Base-by-base conservation (phyloP, 2,797 vertebrate species). In the Eupleurogrammus muticus region DNA sequence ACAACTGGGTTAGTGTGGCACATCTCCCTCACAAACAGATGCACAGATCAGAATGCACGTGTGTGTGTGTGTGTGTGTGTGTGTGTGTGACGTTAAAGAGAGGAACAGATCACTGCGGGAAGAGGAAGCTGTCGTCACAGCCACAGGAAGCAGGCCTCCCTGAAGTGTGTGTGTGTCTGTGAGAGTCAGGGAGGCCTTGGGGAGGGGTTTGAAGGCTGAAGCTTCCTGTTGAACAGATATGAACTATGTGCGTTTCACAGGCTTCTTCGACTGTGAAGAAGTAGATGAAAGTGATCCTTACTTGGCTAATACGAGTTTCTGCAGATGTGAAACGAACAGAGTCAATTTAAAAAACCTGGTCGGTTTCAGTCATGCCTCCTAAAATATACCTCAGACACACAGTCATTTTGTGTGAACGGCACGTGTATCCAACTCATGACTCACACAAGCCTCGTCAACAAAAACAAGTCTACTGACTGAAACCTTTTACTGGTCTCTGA, bases 181-280 rank as follows among this genome's bases (percentile, higher is more conserved):
- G 52, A 68, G 8, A 42, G 24, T 14, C 14, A 42, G 38, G 40
- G 40, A 40, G 65, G 51, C 64, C 51, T 24, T 36, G 46, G 75
- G 62, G 64, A 52, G 52, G 52, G 63, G 42, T 42, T 73, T 61
- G 51, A 69, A 84, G 64, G 54, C 58, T 24, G 38, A 38, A 58
- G 79, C 77, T 93, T 94, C 92, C 93, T 93, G 90, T 90, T 80
- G 57, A 82, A 88, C 67, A 87, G 54, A 76, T 76, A 73, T 19
- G 7, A 55, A 66, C 21, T 67, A 14, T 42, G 13, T 14, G 5
- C 48, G 4, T 63, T 44, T 34, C 10, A 36, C 36, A 65, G 57
- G 28, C 13, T 2, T 51, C 47, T 34, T 50, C 7, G 14, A 24
- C 28, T 5, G 42, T 63, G 38, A 46, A 3, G 67, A 62, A 56